phyloP scores from a whole-genome alignment of 2,113 vertebrate species.

The Gulo gulo region DNA sequence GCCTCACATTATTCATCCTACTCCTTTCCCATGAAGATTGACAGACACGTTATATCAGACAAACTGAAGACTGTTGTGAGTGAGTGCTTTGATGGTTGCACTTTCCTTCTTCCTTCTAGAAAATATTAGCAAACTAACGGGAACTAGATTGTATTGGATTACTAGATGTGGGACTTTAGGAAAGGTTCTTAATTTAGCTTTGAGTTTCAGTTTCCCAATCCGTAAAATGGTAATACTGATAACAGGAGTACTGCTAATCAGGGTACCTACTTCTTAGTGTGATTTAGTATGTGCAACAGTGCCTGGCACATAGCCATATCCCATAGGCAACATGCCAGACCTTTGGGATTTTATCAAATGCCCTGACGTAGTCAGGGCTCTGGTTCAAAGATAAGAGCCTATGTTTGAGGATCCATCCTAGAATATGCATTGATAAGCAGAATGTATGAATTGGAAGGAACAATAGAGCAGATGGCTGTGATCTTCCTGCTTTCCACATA shows the following conservation, averaged over 20 bases:
- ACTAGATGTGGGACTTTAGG: background rate
- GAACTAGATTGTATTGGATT: background rate
- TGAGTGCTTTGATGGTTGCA: background rate
- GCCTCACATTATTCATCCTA: background rate
- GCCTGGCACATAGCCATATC: background rate
- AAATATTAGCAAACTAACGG: background rate
- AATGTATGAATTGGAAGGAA: background rate
- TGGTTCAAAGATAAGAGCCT: background rate
- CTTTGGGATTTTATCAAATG: background rate
- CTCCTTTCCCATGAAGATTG: background rate
- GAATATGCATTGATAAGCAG: background rate
- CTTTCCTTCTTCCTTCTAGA: background rate
- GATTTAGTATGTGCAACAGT: background rate
- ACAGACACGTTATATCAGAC: background rate
- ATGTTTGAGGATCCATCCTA: background rate
- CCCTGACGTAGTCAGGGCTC: background rate
- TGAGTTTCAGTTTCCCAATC: background rate
- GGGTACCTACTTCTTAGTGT: background rate
- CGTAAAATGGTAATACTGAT: background rate
- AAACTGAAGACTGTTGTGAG: background rate
- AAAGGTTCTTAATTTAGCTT: background rate
- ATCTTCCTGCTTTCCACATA: background rate
- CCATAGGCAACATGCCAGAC: rapidly evolving
- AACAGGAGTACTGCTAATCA: background rate
- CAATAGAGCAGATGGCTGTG: background rate